These are phyloP conservation scores for Ellobium chinense DNA, from an alignment of 2,888 invertebrate genomes.

Conservation along the genomic window DNA sequence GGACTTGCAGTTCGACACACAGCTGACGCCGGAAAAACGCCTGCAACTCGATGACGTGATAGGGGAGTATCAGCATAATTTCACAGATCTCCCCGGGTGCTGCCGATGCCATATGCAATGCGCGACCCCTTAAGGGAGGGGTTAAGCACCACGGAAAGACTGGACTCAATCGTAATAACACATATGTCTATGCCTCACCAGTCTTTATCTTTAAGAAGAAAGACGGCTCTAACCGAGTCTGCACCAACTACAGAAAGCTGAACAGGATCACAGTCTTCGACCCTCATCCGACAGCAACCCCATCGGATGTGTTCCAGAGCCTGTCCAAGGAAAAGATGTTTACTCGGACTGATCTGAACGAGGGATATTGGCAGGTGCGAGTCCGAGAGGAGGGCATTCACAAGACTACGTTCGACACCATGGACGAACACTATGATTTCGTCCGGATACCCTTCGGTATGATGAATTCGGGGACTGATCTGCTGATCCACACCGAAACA, in stretches of 20 bases:
- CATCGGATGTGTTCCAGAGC: not conserved
- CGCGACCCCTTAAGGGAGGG: not conserved
- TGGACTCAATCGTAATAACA: not conserved
- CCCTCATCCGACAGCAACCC: not conserved
- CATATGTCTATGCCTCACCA: not conserved
- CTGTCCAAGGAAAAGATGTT: not conserved
- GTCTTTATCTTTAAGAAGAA: constrained; percentile 32
- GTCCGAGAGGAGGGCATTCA: not conserved
- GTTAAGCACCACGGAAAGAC: constrained; percentile 23
- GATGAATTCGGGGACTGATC: not conserved
- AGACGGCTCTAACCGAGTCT: not conserved
- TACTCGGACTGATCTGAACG: not conserved
- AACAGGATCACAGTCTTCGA: constrained; percentile 55
- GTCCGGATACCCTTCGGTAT: not conserved
- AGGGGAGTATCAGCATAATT: not conserved
- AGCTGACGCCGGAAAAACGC: not conserved
- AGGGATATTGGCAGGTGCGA: constrained; percentile 34
- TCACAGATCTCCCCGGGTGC: constrained; percentile 2
- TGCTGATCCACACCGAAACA: too few species aligned
- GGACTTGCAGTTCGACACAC: not conserved
- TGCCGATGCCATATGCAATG: constrained; percentile 11
- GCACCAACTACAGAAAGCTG: constrained; percentile 1
- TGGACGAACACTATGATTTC: not conserved
- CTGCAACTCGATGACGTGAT: not conserved
- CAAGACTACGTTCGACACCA: not conserved